A percentile compares a stretch with the other conserved stretches of the same genome.
Evolutionary conservation across 1,140 invertebrate genomes (phyloP).

Genomic region (Hyles vespertilio): DNA sequence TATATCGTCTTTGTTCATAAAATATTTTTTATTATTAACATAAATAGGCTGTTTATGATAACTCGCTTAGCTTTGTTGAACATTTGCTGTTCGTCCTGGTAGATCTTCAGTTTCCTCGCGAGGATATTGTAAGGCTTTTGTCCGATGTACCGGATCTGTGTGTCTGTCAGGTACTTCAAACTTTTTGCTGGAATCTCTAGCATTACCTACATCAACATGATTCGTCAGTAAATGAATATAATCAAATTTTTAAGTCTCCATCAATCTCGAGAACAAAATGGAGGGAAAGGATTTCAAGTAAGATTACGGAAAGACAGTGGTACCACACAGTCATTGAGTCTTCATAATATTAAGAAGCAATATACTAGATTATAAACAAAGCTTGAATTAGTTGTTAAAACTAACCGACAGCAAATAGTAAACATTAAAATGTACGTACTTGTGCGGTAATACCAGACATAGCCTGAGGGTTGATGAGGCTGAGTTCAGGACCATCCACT

Average conservation of each 20-base stretch:
- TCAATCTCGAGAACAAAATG: too few relatives aligned
- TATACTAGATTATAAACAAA: too few relatives aligned
- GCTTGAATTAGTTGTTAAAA: too few relatives aligned
- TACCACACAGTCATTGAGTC: too few relatives aligned
- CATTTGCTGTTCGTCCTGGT: conserved; percentile 6
- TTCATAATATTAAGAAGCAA: too few relatives aligned
- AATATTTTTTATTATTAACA: background rate
- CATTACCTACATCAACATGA: conserved; percentile 44
- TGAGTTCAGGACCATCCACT: conserved; percentile 41
- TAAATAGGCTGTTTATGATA: background rate
- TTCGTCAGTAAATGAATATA: background rate
- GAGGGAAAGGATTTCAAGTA: too few relatives aligned
- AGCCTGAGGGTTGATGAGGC: conserved; percentile 52
- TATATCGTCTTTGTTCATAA: conserved; percentile 1
- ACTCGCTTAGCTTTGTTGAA: background rate
- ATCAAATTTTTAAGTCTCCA: too few relatives aligned
- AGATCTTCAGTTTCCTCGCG: conserved; percentile 35
- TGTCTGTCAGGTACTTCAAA: conserved; percentile 42
- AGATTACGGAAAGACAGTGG: too few relatives aligned
- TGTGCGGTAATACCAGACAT: conserved; percentile 53
- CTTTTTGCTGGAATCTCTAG: conserved; percentile 38
- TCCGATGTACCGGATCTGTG: conserved; percentile 41
- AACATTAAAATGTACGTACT: conserved; percentile 22
- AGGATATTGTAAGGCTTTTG: conserved; percentile 48
- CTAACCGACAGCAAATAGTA: background rate